phyloP scores from a whole-genome alignment of 2,797 vertebrate species.

The Leucoraja ocellata region DNA sequence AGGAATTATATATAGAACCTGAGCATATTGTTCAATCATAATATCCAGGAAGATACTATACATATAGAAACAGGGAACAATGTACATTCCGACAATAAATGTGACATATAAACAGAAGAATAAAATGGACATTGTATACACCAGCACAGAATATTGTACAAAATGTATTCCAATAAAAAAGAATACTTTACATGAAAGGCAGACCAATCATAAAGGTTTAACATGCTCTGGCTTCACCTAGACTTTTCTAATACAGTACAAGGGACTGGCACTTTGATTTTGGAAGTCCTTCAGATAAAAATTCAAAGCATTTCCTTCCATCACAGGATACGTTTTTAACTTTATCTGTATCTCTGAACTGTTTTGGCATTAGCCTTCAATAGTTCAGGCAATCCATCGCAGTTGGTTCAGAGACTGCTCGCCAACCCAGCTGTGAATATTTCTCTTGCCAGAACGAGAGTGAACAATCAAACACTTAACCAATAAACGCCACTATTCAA shows the following conservation, averaged over 20 bases:
- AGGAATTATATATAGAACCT: background rate
- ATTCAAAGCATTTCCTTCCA: background rate
- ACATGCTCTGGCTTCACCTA: background rate
- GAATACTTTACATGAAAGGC: background rate
- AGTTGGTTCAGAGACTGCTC: background rate
- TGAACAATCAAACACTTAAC: background rate
- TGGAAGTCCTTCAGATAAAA: background rate
- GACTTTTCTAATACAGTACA: background rate
- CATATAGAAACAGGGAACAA: background rate
- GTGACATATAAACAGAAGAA: no score
- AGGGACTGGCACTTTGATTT: background rate
- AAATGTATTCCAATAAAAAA: no score
- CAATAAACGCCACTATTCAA: background rate
- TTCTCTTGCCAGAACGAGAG: slow-evolving; percentile 11
- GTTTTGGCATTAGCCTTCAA: background rate
- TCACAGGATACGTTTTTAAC: background rate
- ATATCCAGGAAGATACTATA: background rate
- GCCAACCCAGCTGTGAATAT: slow-evolving; percentile 4
- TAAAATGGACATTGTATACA: background rate
- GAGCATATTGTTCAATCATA: no score
- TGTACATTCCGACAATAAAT: no score
- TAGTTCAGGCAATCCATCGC: background rate
- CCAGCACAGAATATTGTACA: background rate
- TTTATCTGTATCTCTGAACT: background rate
- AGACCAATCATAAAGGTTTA: background rate